Base-by-base conservation (phyloP, 2,888 invertebrate species). In the Dysmachus trigonus region DNA sequence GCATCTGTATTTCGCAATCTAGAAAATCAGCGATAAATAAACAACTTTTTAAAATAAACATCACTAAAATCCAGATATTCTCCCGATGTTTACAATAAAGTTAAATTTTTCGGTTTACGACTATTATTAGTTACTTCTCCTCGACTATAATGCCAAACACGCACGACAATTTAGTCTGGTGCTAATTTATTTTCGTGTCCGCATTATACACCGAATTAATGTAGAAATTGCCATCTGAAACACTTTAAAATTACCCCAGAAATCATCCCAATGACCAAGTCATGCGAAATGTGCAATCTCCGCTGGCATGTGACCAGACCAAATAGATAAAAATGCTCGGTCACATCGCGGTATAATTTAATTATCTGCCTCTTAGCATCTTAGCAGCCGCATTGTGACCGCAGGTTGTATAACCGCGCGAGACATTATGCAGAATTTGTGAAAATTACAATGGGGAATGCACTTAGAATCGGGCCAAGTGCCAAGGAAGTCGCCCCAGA, bases 261-360 rank as follows among this genome's bases (percentile, higher is more conserved):
- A 73, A n/a, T 53, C 79, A 62, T 33, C 30, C 47, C 33, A n/a
- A n/a, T 33, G 30, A 81, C n/a, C 22, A 62, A 81, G 51, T 81
- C 31, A 53, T 31, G 47, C 27, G 33, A 81, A 81, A 81, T 33
- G 5, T 62, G 53, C 47, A 33, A 81, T 77, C 31, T 53, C n/a
- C 62, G 31, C 27, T 81, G 81, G 81, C 81, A 81, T 18, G 31
- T 51, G 51, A 81, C 77, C 77, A 77, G 30, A 51, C 62, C 77
- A 77, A 15, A 51, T 22, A 22, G 62, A 62, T 62, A 62, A 62
- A 62, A 62, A 62, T 22, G 62, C 6, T 22, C 62, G 18, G 53
- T n/a, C 33, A 15, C 33, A 53, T 10, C 53, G 51, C 51, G 53
- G 53, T 81, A 53, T 81, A 81, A 81, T 81, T 81, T 53, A 81